These are phyloP conservation scores for Lathamus discolor DNA, from an alignment of 2,113 vertebrate species.

Conservation along the genomic window DNA sequence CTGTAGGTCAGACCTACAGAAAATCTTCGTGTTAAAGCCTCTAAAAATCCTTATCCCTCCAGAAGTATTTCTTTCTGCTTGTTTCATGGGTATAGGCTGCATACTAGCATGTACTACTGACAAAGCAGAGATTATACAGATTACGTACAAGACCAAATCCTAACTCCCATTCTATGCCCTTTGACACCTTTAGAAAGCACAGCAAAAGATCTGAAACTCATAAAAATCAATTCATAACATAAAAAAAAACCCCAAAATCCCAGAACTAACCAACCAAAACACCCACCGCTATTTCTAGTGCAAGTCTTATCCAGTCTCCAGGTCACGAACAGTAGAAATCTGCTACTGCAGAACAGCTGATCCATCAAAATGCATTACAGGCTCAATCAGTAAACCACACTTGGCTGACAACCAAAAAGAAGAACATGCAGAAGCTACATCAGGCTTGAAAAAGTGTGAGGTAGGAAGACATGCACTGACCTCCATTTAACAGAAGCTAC, in stretches of 20 bases:
- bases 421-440: background rate
- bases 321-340: background rate
- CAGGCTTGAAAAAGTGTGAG: background rate
- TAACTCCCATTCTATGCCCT: background rate
- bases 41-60: background rate
- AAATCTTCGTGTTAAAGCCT: background rate
- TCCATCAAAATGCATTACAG: background rate
- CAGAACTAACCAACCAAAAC: background rate
- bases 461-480: background rate
- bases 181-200: background rate
- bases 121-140: background rate
- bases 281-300: background rate
- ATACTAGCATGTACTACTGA: background rate
- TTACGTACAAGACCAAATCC: background rate
- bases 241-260: rapidly evolving
- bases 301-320: background rate
- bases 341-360: background rate
- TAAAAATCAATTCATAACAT: background rate
- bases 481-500: background rate
- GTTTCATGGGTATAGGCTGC: background rate
- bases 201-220: background rate
- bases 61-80: background rate
- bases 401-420: background rate
- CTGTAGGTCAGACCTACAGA: background rate
- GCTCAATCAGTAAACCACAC: background rate